A percentile compares a stretch with the other conserved stretches of the same genome.
These are phyloP conservation scores for Drosophila infuscata DNA, from an alignment of 2,888 invertebrate species.

Conservation along the genomic window DNA sequence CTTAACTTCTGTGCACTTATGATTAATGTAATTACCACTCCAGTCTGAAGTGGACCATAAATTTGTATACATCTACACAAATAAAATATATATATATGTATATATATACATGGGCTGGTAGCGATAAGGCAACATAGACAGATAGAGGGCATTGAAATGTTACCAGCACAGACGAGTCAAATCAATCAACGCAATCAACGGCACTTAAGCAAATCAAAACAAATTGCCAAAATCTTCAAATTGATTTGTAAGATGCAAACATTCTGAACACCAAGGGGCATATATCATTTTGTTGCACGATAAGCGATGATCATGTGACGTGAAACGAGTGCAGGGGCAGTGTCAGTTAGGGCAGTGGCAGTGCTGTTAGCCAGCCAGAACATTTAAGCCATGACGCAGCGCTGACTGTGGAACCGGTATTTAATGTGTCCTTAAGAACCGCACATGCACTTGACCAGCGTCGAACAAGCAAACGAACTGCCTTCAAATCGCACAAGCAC, in stretches of 20 bases:
- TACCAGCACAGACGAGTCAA: slow-evolving; percentile 54
- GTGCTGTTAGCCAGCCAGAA: slow-evolving; percentile 27
- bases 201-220: slow-evolving; percentile 70
- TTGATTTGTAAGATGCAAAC: slow-evolving; percentile 32
- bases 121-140: slow-evolving; percentile 28
- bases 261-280: slow-evolving; percentile 9
- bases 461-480: slow-evolving; percentile 69
- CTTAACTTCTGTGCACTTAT: slow-evolving; percentile 43
- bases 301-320: slow-evolving; percentile 45
- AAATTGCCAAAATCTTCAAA: slow-evolving; percentile 54
- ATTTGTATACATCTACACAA: neutral
- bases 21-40: slow-evolving; percentile 46
- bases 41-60: slow-evolving; percentile 35
- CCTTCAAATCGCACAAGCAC: slow-evolving; percentile 58
- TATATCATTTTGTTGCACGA: slow-evolving; percentile 30
- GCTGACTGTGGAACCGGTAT: slow-evolving; percentile 63
- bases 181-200: slow-evolving; percentile 75
- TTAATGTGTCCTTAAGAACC: slow-evolving; percentile 64
- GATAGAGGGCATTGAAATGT: slow-evolving; percentile 56
- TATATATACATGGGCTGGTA: slow-evolving; percentile 13
- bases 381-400: slow-evolving; percentile 37
- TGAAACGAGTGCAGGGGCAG: neutral
- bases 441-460: slow-evolving; percentile 72
- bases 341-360: neutral
- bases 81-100: neutral